Evolutionary conservation across 53 echinoderm and acorn worm genomes (phyloP).

Genomic region (Temnopleurus reevesii): DNA sequence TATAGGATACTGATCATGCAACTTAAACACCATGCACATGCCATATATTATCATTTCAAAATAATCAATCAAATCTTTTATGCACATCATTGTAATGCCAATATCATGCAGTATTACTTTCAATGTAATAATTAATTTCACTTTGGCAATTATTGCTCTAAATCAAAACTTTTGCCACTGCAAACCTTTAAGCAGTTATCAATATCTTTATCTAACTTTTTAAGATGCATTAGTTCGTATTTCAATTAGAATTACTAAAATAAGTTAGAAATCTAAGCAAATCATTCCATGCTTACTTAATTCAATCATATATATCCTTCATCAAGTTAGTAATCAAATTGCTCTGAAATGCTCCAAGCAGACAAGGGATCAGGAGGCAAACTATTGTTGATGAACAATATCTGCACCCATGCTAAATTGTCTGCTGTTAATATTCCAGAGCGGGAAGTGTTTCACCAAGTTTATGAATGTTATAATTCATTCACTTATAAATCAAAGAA

Average conservation of each 20-base stretch:
- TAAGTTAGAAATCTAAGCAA: neutral
- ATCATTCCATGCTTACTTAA: conserved; percentile 17
- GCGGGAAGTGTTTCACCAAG: too few species aligned
- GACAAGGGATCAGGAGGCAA: too few species aligned
- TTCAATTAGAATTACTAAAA: conserved; percentile 24
- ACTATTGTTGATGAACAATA: too few species aligned
- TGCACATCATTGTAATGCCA: neutral
- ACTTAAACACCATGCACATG: conserved; percentile 39
- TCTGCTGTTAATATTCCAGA: too few species aligned
- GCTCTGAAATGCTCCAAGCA: too few species aligned
- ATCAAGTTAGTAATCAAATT: too few species aligned
- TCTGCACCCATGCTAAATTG: too few species aligned
- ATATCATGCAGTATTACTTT: neutral
- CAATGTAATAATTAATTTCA: neutral
- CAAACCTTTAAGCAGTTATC: neutral
- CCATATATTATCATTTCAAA: neutral
- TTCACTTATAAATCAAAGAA: too few species aligned
- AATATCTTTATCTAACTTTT: neutral
- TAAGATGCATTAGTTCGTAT: neutral
- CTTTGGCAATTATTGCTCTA: neutral
- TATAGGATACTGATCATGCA: neutral
- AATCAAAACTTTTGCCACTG: neutral
- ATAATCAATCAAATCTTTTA: neutral
- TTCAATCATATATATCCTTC: neutral
- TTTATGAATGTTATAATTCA: too few species aligned